Conservation (phyloP, 2,113 vertebrate species). For the Lynx canadensis region DNA sequence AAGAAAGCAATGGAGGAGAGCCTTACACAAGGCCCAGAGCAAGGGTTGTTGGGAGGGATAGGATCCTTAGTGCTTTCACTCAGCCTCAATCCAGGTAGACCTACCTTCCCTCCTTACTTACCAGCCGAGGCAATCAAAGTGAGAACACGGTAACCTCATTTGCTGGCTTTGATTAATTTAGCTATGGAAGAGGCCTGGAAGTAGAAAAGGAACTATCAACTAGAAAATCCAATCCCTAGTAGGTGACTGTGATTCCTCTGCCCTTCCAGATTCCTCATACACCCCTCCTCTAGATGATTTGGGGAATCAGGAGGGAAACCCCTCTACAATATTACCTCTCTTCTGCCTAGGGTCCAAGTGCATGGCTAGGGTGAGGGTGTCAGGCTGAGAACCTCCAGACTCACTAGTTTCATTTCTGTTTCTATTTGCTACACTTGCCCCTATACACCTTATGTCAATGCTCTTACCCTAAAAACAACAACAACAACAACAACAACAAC, state of each 20-base stretch:
- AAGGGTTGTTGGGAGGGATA: neutral
- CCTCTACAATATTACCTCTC: neutral
- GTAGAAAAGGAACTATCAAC: neutral
- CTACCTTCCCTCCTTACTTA: neutral
- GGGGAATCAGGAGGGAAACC: neutral
- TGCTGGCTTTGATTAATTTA: slow-evolving; percentile 27
- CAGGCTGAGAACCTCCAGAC: neutral
- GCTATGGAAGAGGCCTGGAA: neutral
- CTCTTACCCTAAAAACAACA: neutral
- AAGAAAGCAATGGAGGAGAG: slow-evolving; percentile 16
- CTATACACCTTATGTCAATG: neutral
- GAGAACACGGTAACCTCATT: neutral
- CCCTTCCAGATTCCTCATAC: neutral
- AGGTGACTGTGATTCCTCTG: slow-evolving; percentile 26
- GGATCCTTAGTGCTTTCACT: neutral
- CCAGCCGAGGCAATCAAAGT: neutral
- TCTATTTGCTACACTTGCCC: neutral
- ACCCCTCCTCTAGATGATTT: neutral
- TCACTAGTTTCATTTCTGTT: slow-evolving; percentile 20
- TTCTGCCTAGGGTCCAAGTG: neutral
- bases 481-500: too few species aligned
- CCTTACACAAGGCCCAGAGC: neutral
- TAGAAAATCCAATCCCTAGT: slow-evolving; percentile 30
- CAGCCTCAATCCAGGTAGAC: neutral
- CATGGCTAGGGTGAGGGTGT: neutral